A percentile compares a stretch with the other conserved stretches of the same genome.
Evolutionary conservation across 2,113 vertebrate genomes (phyloP).

Genomic region (Steatornis caripensis): DNA sequence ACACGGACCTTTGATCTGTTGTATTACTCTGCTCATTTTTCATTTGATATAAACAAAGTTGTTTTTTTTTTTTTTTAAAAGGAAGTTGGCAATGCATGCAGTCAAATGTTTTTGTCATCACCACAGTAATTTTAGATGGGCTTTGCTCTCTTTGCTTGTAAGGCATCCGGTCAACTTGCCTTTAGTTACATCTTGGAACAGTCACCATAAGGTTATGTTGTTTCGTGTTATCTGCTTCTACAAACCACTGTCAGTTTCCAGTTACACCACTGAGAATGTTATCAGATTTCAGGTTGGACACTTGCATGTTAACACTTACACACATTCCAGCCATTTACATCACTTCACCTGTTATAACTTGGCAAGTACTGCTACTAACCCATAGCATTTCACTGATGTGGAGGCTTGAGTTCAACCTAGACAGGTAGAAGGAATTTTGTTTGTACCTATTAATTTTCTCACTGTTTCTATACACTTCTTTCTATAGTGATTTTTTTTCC

Average conservation of each 20-base stretch:
- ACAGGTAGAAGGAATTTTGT: background rate
- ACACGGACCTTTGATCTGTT: background rate
- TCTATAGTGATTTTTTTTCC: background rate
- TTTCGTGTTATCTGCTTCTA: background rate
- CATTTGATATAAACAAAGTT: background rate
- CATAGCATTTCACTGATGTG: background rate
- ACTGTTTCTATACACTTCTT: background rate
- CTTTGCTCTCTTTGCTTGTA: background rate
- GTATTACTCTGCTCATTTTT: background rate
- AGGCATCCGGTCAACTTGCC: background rate
- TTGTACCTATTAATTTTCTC: background rate
- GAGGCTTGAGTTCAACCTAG: background rate
- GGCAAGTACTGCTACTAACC: background rate
- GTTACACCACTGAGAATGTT: background rate
- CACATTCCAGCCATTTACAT: background rate
- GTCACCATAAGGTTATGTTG: background rate
- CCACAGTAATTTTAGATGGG: background rate
- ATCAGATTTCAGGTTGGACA: background rate
- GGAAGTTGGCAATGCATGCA: background rate
- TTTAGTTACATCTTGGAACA: background rate
- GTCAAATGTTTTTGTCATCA: background rate
- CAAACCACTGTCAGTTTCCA: background rate
- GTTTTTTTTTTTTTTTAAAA: too few species aligned
- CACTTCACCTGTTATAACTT: background rate
- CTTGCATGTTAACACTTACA: background rate